A percentile compares a stretch with the other conserved stretches of the same genome.
These are phyloP conservation scores for Aplysina aerophoba DNA, from an alignment of 37 sponge, comb jelly and placozoan species.

Conservation along the genomic window DNA sequence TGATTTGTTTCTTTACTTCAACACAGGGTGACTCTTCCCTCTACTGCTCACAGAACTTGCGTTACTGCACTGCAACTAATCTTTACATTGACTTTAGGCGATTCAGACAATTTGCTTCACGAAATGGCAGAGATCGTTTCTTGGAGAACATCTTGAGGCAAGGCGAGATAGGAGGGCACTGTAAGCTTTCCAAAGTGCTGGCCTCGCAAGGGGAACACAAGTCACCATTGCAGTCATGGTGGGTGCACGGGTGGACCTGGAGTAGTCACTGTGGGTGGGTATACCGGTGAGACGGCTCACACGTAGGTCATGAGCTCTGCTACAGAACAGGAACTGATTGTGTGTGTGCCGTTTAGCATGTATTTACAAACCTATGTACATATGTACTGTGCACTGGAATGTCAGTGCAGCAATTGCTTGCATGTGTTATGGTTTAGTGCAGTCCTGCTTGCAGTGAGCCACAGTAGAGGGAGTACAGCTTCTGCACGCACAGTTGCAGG, in stretches of 20 bases:
- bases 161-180: constrained; percentile 79
- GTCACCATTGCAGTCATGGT: constrained; percentile 88
- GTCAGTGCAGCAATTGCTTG: no score
- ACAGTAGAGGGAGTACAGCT: no score
- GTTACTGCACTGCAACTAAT: constrained; percentile 76
- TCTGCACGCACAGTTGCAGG: no score
- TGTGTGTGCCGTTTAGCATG: background rate
- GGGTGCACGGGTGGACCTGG: no score
- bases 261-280: no score
- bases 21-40: constrained; percentile 64
- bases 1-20: no score
- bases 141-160: constrained; percentile 67
- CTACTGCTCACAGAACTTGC: constrained; percentile 57
- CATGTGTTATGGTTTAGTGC: no score
- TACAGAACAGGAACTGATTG: background rate
- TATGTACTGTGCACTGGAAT: background rate
- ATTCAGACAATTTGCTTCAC: constrained; percentile 52
- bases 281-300: background rate
- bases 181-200: constrained; percentile 41
- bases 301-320: background rate
- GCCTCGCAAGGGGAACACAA: constrained; percentile 64
- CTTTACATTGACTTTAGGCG: constrained; percentile 78
- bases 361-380: background rate
- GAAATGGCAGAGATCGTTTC: constrained; percentile 51
- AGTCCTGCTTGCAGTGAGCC: no score